A percentile compares a stretch with the other conserved stretches of the same genome.
These are phyloP conservation scores for Arge pagana DNA, from an alignment of 2,888 invertebrate genomes.

Conservation along the genomic window DNA sequence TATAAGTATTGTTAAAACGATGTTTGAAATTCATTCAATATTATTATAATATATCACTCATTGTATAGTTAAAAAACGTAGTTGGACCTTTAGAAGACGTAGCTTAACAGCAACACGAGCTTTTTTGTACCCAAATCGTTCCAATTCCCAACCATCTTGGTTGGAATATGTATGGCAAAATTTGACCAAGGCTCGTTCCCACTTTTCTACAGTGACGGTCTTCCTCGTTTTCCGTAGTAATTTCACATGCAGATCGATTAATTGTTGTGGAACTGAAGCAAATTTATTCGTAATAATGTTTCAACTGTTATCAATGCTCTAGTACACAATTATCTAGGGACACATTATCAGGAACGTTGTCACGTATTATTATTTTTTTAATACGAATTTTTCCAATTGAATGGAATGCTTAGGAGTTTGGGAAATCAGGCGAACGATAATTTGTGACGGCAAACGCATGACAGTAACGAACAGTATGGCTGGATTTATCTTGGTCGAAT, in stretches of 20 bases:
- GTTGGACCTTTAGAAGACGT: conserved; percentile 87
- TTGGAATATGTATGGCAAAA: conserved; percentile 89
- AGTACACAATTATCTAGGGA: no score
- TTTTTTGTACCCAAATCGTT: conserved; percentile 94
- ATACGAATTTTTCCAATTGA: background rate
- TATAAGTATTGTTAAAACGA: conserved; percentile 25
- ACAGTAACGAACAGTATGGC: no score
- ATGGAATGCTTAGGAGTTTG: background rate
- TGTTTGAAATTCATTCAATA: conserved; percentile 6
- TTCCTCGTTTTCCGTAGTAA: conserved; percentile 85
- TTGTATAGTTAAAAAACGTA: background rate
- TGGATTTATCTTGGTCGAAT: background rate
- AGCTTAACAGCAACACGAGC: conserved; percentile 87
- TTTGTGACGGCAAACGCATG: background rate
- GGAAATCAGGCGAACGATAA: background rate
- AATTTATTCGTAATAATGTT: background rate
- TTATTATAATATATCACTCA: background rate
- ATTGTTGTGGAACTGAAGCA: conserved; percentile 75
- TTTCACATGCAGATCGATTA: conserved; percentile 87
- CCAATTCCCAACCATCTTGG: conserved; percentile 95
- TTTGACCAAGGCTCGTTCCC: conserved; percentile 89
- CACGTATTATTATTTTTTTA: no score
- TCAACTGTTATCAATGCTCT: background rate
- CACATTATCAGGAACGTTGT: no score
- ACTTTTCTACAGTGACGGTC: conserved; percentile 81